Evolutionary conservation across 2,888 invertebrate species (phyloP), one percentile per base, ranked within the genome.

Genomic region (Tachina fera): DNA sequence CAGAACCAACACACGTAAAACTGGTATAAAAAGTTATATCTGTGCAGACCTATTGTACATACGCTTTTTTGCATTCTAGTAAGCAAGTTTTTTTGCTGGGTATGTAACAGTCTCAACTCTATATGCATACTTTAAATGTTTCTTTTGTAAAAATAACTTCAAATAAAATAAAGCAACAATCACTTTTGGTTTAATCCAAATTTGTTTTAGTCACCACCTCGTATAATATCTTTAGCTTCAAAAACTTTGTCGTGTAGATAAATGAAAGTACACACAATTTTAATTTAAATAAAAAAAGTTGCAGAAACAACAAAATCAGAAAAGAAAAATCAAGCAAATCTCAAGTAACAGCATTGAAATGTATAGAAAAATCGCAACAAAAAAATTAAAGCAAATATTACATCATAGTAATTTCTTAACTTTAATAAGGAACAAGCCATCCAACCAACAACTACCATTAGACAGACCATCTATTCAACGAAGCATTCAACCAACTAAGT

Each of bases 351-450:
- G 56, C 31, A 67, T 16, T 53, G 19, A 61, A 9, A 67, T 58
- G 31, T 13, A 51, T 58, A 74, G 11, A 49, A 63, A 56, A 13
- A n/a, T n/a, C 10, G 11, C n/a, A 65, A 60, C 19, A 79, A 65
- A 60, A 39, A 79, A 83, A 86, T 74, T 63, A 60, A 70, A 78
- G 60, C 58, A 85, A 85, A 82, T 60, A 86, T 79, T 86, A 79
- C 75, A 83, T 79, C 83, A 79, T 75, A 60, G 74, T 83, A 86
- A 79, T 75, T 70, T 79, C 65, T 83, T 83, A 83, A 83, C 60
- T 83, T 75, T 76, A 83, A 86, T 86, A 86, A 75, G 70, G 76
- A 58, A 51, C 16, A 67, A 63, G 56, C 53, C 43, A 74, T 16
- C 39, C 49, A 70, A 31, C 13, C 4, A 49, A 68, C 45, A 56